Evolutionary conservation across 1,140 invertebrate genomes (phyloP).

Genomic region (Ceratoteleas bidentatus): DNA sequence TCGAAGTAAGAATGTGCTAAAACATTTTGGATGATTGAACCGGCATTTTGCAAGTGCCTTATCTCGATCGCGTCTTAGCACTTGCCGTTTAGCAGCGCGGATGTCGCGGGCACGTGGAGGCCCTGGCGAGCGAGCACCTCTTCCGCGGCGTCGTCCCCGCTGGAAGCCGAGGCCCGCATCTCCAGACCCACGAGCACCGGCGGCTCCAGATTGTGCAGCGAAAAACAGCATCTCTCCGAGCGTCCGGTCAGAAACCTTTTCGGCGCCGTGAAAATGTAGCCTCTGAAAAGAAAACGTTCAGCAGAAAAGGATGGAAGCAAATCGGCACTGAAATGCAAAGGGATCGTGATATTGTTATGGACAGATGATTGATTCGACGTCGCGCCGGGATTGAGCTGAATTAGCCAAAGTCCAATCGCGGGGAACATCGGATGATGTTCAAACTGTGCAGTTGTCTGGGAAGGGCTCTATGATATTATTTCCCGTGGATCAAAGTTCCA

Average conservation of each 20-base stretch:
- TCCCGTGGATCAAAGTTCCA: no score
- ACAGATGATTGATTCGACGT: no score
- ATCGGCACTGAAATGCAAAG: no score
- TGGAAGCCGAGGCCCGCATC: conserved; percentile 68
- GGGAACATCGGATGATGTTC: not conserved
- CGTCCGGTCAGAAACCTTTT: conserved; percentile 77
- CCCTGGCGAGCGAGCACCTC: conserved; percentile 71
- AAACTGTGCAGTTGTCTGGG: not conserved
- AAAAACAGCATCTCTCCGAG: conserved; percentile 77
- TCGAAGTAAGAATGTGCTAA: no score
- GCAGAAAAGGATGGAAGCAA: not conserved
- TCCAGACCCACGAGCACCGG: conserved; percentile 76
- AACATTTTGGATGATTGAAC: no score
- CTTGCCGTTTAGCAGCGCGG: conserved; percentile 72
- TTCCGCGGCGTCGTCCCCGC: conserved; percentile 61
- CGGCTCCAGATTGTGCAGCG: conserved; percentile 79
- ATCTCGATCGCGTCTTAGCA: not conserved
- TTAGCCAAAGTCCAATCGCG: no score
- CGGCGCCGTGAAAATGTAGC: conserved; percentile 80
- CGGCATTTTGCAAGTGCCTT: no score
- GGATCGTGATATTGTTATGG: no score
- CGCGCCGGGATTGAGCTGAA: no score
- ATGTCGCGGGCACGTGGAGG: conserved; percentile 28
- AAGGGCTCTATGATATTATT: no score
- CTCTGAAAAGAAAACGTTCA: conserved; percentile 65